Evolutionary conservation across 2,888 invertebrate species (phyloP).

Genomic region (Schizaphis graminum): DNA sequence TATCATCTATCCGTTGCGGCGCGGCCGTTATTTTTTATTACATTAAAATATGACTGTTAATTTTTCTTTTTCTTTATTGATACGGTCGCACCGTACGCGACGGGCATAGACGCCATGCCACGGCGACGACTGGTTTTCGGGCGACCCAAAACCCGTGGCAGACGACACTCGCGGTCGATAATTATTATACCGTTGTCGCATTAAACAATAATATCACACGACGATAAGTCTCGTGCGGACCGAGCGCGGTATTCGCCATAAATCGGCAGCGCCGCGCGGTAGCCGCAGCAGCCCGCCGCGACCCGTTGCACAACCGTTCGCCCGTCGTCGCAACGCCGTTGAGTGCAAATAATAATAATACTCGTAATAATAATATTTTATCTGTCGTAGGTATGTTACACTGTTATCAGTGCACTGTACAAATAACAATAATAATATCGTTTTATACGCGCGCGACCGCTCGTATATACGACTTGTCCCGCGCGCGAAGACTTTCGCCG

Average conservation of each 20-base stretch:
- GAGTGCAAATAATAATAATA: background rate
- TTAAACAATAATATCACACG: background rate
- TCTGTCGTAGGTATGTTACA: no score
- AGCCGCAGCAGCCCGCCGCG: background rate
- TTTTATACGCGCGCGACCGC: background rate
- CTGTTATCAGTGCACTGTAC: no score
- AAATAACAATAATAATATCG: background rate
- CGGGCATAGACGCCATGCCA: no score
- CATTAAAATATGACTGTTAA: background rate
- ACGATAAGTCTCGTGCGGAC: background rate
- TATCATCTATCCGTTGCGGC: background rate
- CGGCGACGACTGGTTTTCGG: background rate
- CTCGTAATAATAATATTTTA: no score
- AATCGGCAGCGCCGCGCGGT: constrained; percentile 8
- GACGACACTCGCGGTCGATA: background rate
- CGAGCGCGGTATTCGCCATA: background rate
- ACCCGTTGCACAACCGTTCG: constrained; percentile 14
- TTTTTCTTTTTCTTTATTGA: background rate
- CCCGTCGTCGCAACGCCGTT: background rate
- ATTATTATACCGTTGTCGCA: background rate
- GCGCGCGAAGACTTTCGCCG: constrained; percentile 48
- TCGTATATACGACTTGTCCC: constrained; percentile 7
- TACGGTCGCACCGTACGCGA: background rate
- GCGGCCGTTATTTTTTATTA: constrained; percentile 15
- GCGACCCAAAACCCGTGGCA: background rate